These are phyloP conservation scores for Toxonevra muliebris DNA, from an alignment of 2,888 invertebrate genomes.

Conservation along the genomic window DNA sequence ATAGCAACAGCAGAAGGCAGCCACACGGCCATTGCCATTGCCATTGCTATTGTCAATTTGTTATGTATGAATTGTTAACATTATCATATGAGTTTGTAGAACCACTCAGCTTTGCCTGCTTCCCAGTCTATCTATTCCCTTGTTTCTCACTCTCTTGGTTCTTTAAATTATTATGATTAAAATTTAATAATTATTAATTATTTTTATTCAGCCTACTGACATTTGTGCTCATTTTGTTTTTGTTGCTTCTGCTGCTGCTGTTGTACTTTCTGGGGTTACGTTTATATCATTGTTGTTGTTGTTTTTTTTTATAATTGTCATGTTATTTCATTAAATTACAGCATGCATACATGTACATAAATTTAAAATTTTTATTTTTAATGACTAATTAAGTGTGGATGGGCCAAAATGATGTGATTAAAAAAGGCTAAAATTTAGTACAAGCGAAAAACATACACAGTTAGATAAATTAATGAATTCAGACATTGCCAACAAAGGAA, in stretches of 20 bases:
- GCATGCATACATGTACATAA: background rate
- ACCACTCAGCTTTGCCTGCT: background rate
- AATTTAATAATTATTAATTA: conserved; percentile 30
- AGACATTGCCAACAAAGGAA: too few relatives aligned
- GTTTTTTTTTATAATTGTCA: conserved; percentile 18
- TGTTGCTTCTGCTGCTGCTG: background rate
- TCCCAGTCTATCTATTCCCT: background rate
- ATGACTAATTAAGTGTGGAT: conserved; percentile 11
- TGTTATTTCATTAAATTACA: background rate
- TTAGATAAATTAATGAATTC: too few relatives aligned
- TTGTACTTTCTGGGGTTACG: conserved; percentile 4
- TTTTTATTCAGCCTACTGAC: conserved; percentile 17
- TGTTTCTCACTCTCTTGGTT: background rate
- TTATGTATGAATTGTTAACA: background rate
- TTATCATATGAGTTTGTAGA: background rate
- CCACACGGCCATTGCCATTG: background rate
- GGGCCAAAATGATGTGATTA: too few relatives aligned
- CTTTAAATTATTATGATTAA: conserved; percentile 12
- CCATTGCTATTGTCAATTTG: background rate
- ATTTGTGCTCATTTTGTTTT: conserved; percentile 8
- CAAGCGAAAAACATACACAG: too few relatives aligned
- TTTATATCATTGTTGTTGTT: background rate
- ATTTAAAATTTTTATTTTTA: background rate
- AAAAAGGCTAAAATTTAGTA: too few relatives aligned
- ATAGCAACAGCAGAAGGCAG: too few relatives aligned